Conservation (phyloP, 2,888 invertebrate species). For the Sinodicranocentrus sp. region DNA sequence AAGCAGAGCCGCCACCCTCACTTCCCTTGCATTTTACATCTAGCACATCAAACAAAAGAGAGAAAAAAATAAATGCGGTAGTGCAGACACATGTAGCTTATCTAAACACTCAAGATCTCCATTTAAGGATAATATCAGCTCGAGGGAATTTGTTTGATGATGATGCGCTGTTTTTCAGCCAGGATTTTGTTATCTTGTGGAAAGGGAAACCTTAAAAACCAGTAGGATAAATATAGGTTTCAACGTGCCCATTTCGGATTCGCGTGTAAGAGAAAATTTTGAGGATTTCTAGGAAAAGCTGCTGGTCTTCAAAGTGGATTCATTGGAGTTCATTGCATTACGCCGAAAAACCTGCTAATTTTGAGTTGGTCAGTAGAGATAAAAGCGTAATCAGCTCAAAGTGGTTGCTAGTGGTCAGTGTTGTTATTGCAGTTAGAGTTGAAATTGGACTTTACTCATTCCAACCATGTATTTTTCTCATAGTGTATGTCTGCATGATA, state of each 20-base stretch:
- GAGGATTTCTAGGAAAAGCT: no score
- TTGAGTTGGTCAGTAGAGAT: constrained; percentile 6
- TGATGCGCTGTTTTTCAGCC: constrained; percentile 8
- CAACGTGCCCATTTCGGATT: no score
- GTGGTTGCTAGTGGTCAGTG: no score
- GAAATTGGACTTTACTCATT: no score
- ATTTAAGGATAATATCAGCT: constrained; percentile 14
- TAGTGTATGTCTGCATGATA: no score
- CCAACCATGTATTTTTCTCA: no score
- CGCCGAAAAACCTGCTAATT: background rate
- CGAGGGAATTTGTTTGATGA: constrained; percentile 34
- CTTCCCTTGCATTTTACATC: background rate
- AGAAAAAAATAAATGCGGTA: background rate
- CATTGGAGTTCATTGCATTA: no score
- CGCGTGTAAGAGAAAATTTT: no score
- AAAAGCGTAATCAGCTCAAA: background rate
- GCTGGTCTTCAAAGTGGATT: no score
- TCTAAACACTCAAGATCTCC: background rate
- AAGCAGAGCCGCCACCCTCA: background rate
- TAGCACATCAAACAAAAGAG: background rate
- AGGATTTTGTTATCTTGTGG: background rate
- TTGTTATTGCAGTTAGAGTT: no score
- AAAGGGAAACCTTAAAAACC: background rate
- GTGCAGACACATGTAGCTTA: background rate
- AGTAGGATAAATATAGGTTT: no score